Conservation (phyloP, 1,140 invertebrate species). For the Leptonema lineaticorne region DNA sequence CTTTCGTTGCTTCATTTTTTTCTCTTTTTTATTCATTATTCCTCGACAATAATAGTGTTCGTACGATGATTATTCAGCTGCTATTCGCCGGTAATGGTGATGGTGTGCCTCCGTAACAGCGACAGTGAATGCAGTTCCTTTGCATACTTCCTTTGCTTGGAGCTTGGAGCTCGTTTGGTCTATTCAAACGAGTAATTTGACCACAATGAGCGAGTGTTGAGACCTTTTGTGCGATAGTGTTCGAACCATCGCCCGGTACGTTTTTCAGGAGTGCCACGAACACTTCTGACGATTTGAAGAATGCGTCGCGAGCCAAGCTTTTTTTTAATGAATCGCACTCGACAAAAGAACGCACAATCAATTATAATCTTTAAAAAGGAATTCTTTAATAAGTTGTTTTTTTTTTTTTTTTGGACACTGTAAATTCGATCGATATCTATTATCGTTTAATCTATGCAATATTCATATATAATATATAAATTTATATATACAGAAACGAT, state of each 20-base stretch:
- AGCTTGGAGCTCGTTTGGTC: not conserved
- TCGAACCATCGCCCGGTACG: not conserved
- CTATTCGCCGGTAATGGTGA: too few relatives aligned
- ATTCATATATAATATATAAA: too few relatives aligned
- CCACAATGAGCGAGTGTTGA: constrained; percentile 1
- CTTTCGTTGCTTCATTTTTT: too few relatives aligned
- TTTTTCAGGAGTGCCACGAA: not conserved
- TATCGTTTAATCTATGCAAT: too few relatives aligned
- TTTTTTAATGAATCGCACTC: not conserved
- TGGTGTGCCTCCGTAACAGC: too few relatives aligned
- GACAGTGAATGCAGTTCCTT: not conserved
- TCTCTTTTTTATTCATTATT: too few relatives aligned
- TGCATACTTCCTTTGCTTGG: not conserved
- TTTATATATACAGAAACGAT: too few relatives aligned
- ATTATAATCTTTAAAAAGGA: too few relatives aligned
- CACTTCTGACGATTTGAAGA: not conserved
- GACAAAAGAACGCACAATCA: not conserved
- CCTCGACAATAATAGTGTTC: too few relatives aligned
- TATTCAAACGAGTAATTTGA: not conserved
- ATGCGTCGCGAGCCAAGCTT: not conserved
- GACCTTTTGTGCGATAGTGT: constrained; percentile 5
- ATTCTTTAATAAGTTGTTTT: too few relatives aligned
- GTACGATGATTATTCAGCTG: not conserved
- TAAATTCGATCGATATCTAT: too few relatives aligned
- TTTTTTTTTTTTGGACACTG: too few relatives aligned